These are phyloP conservation scores for Seira sanloemensis DNA, from an alignment of 2,888 invertebrate species.

Conservation along the genomic window DNA sequence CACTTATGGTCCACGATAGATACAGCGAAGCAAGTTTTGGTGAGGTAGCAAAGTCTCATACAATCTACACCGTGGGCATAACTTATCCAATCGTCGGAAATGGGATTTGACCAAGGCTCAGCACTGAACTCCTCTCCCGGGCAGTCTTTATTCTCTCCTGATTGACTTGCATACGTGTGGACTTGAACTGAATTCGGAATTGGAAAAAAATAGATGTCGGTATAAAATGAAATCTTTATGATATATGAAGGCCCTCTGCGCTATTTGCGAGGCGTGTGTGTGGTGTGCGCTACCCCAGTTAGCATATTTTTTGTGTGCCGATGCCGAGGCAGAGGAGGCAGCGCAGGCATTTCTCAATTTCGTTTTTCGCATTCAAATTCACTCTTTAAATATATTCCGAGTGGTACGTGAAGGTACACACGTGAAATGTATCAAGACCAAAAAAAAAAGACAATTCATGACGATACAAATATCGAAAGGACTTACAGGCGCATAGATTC, in stretches of 20 bases:
- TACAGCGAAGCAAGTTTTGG: constrained; percentile 66
- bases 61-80: constrained; percentile 63
- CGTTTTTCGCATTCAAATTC: too few species aligned
- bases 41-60: constrained; percentile 64
- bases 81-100: constrained; percentile 54
- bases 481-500: constrained; percentile 67
- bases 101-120: constrained; percentile 67
- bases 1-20: constrained; percentile 57
- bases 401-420: too few species aligned
- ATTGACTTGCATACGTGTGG: constrained; percentile 66
- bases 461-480: constrained; percentile 10
- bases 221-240: too few species aligned
- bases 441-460: too few species aligned
- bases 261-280: too few species aligned
- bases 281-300: too few species aligned
- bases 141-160: constrained; percentile 60
- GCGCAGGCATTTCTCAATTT: too few species aligned
- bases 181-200: constrained; percentile 59
- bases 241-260: too few species aligned
- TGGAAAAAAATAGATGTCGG: constrained; percentile 22
- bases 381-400: too few species aligned
- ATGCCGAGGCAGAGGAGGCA: too few species aligned
- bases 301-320: too few species aligned
- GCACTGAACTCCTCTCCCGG: constrained; percentile 67
- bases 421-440: too few species aligned